Conservation (phyloP, 2,113 vertebrate species). For the Suncus etruscus region DNA sequence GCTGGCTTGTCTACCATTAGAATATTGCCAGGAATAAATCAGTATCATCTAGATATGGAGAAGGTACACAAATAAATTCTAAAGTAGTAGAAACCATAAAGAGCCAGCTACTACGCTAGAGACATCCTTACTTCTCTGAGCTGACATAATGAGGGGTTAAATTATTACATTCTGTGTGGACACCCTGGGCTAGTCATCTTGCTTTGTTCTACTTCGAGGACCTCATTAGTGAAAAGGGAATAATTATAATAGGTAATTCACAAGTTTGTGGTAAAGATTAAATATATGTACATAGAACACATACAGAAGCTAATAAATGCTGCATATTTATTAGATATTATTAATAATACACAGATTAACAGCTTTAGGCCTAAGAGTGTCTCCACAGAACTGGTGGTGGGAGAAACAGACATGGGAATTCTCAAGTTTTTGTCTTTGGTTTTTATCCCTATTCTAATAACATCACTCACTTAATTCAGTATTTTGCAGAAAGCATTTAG, state of each 20-base stretch:
- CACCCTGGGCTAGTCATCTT: neutral
- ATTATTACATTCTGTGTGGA: neutral
- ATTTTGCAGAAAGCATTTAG: slow-evolving; percentile 10
- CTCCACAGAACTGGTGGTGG: neutral
- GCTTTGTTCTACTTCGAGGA: neutral
- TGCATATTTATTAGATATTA: neutral
- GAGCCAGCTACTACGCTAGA: neutral
- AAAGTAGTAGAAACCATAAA: slow-evolving; percentile 35
- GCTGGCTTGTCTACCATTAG: slow-evolving; percentile 60
- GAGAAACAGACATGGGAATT: slow-evolving; percentile 19
- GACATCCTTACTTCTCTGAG: neutral
- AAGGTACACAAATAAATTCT: slow-evolving; percentile 27
- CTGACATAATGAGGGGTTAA: neutral
- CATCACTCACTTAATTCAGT: neutral
- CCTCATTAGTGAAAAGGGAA: neutral
- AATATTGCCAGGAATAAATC: slow-evolving; percentile 59
- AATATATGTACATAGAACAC: slow-evolving; percentile 17
- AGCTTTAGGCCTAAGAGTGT: neutral
- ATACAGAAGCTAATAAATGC: slow-evolving; percentile 31
- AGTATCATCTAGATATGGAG: slow-evolving; percentile 40
- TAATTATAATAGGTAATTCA: slow-evolving; percentile 13
- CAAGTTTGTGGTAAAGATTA: slow-evolving; percentile 54
- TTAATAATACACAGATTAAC: slow-evolving; percentile 27
- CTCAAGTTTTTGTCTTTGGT: neutral
- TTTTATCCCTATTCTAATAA: neutral